phyloP scores from a whole-genome alignment of 2,888 invertebrate genomes.

The Gnatocerus cornutus region DNA sequence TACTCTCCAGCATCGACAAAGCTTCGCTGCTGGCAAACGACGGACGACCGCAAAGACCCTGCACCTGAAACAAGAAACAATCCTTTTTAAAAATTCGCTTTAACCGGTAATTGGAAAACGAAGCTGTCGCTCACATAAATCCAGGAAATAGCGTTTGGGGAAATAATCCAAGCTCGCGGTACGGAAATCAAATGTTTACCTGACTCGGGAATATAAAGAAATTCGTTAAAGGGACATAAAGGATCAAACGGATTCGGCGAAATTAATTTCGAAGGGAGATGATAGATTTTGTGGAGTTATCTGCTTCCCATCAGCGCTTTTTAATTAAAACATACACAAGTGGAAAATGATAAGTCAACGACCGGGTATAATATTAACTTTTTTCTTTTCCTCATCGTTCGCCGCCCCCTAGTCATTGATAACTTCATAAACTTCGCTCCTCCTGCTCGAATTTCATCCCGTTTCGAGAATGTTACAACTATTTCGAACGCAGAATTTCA shows the following conservation, averaged over 20 bases:
- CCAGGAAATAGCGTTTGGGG: background rate
- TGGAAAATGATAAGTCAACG: no score
- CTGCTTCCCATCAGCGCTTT: no score
- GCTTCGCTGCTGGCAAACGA: conserved; percentile 64
- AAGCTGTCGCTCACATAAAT: conserved; percentile 8
- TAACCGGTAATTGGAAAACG: conserved; percentile 20
- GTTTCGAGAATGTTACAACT: conserved; percentile 14
- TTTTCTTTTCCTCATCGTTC: background rate
- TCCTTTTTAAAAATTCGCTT: background rate
- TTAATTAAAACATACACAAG: no score
- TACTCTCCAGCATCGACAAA: conserved; percentile 57
- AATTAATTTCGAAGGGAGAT: background rate
- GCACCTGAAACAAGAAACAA: conserved; percentile 70
- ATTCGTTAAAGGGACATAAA: conserved; percentile 10
- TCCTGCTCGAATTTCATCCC: conserved; percentile 8
- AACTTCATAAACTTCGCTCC: conserved; percentile 1
- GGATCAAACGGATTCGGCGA: conserved; percentile 15
- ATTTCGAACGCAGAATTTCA: background rate
- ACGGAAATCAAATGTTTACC: conserved; percentile 16
- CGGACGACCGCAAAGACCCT: conserved; percentile 72
- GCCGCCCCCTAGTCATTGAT: conserved; percentile 6
- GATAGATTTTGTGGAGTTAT: background rate
- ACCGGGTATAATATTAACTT: no score
- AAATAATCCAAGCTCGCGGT: conserved; percentile 5
- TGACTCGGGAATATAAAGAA: background rate